phyloP scores from a whole-genome alignment of 2,113 vertebrate genomes.

The Columbina picui region DNA sequence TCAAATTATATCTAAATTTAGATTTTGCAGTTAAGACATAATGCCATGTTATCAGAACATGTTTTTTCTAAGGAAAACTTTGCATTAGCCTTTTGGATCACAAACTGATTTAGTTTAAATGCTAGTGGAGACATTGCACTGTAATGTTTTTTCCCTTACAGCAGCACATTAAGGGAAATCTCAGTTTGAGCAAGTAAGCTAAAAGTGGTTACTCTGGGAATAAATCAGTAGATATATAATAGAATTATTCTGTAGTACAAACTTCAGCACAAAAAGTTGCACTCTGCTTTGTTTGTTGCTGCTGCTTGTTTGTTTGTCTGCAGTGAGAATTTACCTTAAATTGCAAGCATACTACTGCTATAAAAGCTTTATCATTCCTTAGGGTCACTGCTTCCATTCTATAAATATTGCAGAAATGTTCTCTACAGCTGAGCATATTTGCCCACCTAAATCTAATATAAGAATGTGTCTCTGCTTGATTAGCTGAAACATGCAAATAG shows the following conservation, averaged over 20 bases:
- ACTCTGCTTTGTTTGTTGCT: not conserved
- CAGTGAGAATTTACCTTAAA: not conserved
- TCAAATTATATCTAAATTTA: not conserved
- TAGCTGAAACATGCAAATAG: not conserved
- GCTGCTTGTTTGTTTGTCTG: not conserved
- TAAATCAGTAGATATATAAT: not conserved
- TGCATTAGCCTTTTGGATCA: not conserved
- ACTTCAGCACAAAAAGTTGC: not conserved
- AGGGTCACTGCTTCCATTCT: not conserved
- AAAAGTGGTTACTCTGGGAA: not conserved
- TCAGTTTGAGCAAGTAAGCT: not conserved
- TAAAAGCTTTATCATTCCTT: not conserved
- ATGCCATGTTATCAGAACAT: not conserved
- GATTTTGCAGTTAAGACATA: not conserved
- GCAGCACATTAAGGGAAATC: not conserved
- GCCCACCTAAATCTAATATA: not conserved
- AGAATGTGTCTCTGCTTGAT: not conserved
- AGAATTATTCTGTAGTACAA: not conserved
- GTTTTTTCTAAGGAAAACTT: not conserved
- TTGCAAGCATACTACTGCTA: not conserved
- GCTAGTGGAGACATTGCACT: not conserved
- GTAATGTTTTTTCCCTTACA: not conserved
- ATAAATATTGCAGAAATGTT: not conserved
- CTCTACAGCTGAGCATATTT: not conserved
- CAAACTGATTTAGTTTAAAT: not conserved